Percentiles rank a stretch among this genome's conserved stretches.
Evolutionary conservation across 2,797 vertebrate species (phyloP).

Genomic region (Diplodus puntazzo): DNA sequence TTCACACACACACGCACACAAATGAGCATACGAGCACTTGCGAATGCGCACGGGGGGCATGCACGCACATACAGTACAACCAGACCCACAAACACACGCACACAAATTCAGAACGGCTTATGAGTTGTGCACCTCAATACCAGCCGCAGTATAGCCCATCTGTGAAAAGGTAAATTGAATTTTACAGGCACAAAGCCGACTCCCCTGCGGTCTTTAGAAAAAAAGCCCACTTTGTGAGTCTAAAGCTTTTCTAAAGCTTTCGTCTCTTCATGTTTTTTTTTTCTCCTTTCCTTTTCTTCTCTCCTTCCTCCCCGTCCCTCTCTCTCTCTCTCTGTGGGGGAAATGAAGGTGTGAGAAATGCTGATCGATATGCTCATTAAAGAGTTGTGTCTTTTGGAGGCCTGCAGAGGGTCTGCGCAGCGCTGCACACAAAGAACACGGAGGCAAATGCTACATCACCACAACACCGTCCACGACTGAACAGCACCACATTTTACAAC

Average conservation of each 20-base stretch:
- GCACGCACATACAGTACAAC: constrained; percentile 22
- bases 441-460: constrained; percentile 24
- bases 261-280: constrained; percentile 57
- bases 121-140: constrained; percentile 65
- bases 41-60: not conserved
- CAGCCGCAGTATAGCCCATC: constrained; percentile 69
- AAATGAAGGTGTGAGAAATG: constrained; percentile 77
- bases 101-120: constrained; percentile 61
- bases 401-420: constrained; percentile 57
- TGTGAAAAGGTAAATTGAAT: constrained; percentile 85
- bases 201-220: constrained; percentile 77
- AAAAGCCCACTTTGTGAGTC: constrained; percentile 78
- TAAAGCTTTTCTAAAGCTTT: constrained; percentile 81
- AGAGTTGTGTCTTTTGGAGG: constrained; percentile 73
- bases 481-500: constrained; percentile 41
- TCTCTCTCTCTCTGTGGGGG: constrained; percentile 61
- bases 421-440: constrained; percentile 58
- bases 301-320: constrained; percentile 25
- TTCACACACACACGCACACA: constrained; percentile 40
- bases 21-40: not conserved
- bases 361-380: constrained; percentile 83
- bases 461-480: constrained; percentile 32
- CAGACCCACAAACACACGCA: constrained; percentile 18
- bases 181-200: constrained; percentile 82
- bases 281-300: constrained; percentile 43